These are phyloP conservation scores for Arvicanthis niloticus DNA, from an alignment of 2,113 vertebrate genomes.

Conservation along the genomic window DNA sequence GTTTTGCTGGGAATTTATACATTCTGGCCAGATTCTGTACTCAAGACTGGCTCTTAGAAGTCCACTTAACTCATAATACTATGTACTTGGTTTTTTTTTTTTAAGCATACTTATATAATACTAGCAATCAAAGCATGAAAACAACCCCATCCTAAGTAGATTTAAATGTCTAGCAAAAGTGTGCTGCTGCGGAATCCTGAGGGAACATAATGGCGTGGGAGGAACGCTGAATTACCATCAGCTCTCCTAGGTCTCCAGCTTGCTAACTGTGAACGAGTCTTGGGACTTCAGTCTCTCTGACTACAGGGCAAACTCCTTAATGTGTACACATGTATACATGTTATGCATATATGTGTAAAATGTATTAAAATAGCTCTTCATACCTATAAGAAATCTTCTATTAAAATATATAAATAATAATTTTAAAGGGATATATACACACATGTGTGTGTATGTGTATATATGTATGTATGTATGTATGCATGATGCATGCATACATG, in stretches of 20 bases:
- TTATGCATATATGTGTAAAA: not conserved
- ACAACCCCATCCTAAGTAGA: slow-evolving; percentile 1
- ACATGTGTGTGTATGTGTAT: not conserved
- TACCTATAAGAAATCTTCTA: not conserved
- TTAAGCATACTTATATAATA: not conserved
- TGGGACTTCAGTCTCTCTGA: not conserved
- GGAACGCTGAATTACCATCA: not conserved
- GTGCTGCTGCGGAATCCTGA: not conserved
- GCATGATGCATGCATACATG: too few relatives aligned
- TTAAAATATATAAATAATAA: not conserved
- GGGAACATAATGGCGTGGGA: not conserved
- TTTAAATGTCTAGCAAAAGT: not conserved
- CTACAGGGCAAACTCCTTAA: not conserved
- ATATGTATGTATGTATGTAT: too few relatives aligned
- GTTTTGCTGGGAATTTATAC: not conserved
- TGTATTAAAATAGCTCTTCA: not conserved
- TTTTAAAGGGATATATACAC: not conserved
- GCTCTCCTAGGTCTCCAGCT: not conserved
- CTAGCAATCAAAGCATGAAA: slow-evolving; percentile 54
- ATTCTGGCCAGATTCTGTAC: not conserved
- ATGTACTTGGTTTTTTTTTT: not conserved
- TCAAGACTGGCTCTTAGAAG: not conserved
- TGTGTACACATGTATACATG: not conserved
- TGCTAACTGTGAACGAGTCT: not conserved
- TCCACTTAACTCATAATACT: not conserved